These are phyloP conservation scores for Ichneumoninae sp. DNA, from an alignment of 2,888 invertebrate species.

Conservation along the genomic window DNA sequence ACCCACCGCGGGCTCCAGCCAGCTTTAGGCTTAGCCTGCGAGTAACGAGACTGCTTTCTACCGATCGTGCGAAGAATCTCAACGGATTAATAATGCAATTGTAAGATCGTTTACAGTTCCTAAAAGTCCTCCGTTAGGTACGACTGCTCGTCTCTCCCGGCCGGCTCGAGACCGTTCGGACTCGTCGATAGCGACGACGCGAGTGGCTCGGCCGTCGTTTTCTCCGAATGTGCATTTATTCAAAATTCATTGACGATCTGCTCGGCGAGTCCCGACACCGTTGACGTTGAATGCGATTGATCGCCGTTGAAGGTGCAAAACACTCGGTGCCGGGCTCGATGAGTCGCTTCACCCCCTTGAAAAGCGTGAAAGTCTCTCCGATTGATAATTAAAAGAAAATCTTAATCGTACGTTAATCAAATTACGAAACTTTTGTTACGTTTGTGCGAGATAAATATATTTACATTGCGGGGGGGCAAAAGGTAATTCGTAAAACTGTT, in stretches of 20 bases:
- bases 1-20: slow-evolving; percentile 74
- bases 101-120: slow-evolving; percentile 67
- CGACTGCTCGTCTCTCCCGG: background rate
- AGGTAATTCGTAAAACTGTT: slow-evolving; percentile 55
- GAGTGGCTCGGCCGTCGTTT: background rate
- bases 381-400: background rate
- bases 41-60: slow-evolving; percentile 23
- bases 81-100: slow-evolving; percentile 42
- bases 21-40: slow-evolving; percentile 68
- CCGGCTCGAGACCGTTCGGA: background rate
- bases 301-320: background rate
- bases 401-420: background rate
- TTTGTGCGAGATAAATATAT: slow-evolving; percentile 64
- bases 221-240: slow-evolving; percentile 48
- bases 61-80: slow-evolving; percentile 47
- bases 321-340: background rate
- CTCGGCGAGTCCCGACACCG: background rate
- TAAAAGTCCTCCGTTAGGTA: slow-evolving; percentile 52
- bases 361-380: slow-evolving; percentile 12
- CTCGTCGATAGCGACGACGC: background rate
- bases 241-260: background rate
- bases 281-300: slow-evolving; percentile 12
- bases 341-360: background rate
- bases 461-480: slow-evolving; percentile 41
- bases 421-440: slow-evolving; percentile 62